Percentiles rank a stretch among this genome's conserved stretches.
phyloP scores from a whole-genome alignment of 2,888 invertebrate species.

The Embidobia sp. region DNA sequence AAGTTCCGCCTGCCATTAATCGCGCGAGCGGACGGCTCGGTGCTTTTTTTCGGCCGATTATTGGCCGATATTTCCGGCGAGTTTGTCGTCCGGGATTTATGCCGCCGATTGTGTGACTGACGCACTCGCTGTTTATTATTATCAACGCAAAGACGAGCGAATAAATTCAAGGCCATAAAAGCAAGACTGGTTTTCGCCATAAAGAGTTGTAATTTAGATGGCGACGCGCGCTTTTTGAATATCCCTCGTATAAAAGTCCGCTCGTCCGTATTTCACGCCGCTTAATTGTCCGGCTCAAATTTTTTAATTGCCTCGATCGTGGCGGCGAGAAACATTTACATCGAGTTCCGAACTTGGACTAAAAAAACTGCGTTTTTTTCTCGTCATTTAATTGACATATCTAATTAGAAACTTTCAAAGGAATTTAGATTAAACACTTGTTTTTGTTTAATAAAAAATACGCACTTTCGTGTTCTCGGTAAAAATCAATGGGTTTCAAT shows the following conservation, averaged over 20 bases:
- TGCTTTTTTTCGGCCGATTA: constrained; percentile 24
- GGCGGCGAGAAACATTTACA: not conserved
- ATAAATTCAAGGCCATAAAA: constrained; percentile 33
- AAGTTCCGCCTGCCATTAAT: constrained; percentile 46
- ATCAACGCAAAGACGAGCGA: constrained; percentile 14
- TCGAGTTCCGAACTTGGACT: no score
- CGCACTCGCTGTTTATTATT: constrained; percentile 21
- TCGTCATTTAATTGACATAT: no score
- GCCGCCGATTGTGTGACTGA: constrained; percentile 30
- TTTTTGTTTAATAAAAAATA: no score
- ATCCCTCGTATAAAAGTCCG: not conserved
- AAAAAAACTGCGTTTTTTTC: no score
- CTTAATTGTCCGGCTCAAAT: constrained; percentile 7
- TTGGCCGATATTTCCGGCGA: constrained; percentile 30
- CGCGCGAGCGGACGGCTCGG: not conserved
- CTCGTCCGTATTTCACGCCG: constrained; percentile 5
- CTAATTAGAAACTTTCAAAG: no score
- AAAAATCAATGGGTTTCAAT: no score
- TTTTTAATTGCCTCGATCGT: constrained; percentile 26
- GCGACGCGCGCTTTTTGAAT: constrained; percentile 19
- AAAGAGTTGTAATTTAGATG: constrained; percentile 27
- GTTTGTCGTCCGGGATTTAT: constrained; percentile 42
- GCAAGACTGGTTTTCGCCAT: constrained; percentile 17
- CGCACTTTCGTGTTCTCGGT: no score
- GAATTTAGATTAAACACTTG: no score